These are phyloP conservation scores for Chaenogobius annularis DNA, from an alignment of 2,113 vertebrate species.

Conservation along the genomic window DNA sequence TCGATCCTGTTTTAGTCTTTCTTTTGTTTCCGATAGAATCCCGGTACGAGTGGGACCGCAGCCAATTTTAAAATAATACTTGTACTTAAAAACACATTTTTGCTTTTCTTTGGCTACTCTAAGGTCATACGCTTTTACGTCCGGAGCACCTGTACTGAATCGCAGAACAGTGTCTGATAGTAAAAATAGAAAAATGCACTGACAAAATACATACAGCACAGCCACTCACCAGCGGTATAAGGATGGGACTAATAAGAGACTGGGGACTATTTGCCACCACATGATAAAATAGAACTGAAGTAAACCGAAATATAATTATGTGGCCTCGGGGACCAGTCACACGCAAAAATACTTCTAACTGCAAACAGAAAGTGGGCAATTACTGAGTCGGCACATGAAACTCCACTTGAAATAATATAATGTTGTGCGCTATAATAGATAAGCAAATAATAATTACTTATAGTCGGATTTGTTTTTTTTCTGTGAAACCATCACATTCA, in stretches of 20 bases:
- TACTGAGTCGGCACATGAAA: constrained; percentile 47
- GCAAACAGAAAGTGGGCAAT: constrained; percentile 54
- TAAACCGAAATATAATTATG: constrained; percentile 64
- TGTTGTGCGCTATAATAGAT: constrained; percentile 44
- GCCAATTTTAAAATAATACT: not conserved
- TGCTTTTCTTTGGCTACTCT: too few species aligned
- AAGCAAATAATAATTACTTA: constrained; percentile 36
- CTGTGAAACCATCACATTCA: constrained; percentile 22
- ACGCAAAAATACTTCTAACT: constrained; percentile 50
- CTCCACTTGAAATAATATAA: constrained; percentile 46
- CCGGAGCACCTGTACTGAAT: not conserved
- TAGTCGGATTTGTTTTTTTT: constrained; percentile 22
- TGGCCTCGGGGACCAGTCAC: constrained; percentile 58
- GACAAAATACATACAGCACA: constrained; percentile 5
- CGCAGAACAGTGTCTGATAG: constrained; percentile 7
- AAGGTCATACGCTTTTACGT: not conserved
- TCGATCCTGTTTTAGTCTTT: too few species aligned
- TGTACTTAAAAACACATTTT: too few species aligned
- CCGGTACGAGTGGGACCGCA: too few species aligned
- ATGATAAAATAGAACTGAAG: constrained; percentile 58
- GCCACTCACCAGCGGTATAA: constrained; percentile 36
- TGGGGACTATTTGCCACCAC: constrained; percentile 33
- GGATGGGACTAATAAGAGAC: constrained; percentile 32
- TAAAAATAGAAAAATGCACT: constrained; percentile 18
- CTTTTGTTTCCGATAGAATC: too few species aligned